Evolutionary conservation across 2,113 vertebrate genomes (phyloP).

Genomic region (Taurulus bubalis): DNA sequence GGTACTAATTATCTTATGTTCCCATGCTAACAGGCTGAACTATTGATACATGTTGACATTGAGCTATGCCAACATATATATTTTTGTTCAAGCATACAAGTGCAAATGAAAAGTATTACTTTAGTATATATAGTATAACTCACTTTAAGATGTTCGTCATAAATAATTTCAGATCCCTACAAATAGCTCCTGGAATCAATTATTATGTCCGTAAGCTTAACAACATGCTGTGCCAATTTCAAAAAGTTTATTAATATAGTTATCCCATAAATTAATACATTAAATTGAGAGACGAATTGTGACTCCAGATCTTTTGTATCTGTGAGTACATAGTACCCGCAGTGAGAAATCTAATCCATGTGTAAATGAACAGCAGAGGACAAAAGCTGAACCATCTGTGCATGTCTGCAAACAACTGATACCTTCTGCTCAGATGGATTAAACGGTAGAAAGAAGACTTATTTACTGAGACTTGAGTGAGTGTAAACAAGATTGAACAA

Average conservation of each 20-base stretch:
- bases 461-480: constrained; percentile 17
- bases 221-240: neutral
- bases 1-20: neutral
- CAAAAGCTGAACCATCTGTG: constrained; percentile 52
- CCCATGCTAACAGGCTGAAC: neutral
- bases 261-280: neutral
- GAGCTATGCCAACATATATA: neutral
- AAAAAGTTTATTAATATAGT: neutral
- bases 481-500: constrained; percentile 30
- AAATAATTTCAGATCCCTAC: neutral
- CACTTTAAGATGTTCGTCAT: neutral
- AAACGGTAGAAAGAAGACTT: constrained; percentile 37
- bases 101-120: neutral
- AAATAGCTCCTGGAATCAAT: neutral
- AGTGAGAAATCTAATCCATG: constrained; percentile 64
- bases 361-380: constrained; percentile 62
- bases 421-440: constrained; percentile 51
- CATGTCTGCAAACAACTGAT: constrained; percentile 49
- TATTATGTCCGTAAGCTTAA: neutral
- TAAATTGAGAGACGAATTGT: neutral
- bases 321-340: neutral
- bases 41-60: neutral
- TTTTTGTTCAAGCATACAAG: neutral
- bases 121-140: neutral
- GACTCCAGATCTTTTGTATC: neutral